Evolutionary conservation across 2,888 invertebrate species (phyloP), one percentile per base, ranked within the genome.

Genomic region (Elaeidobius kamerunicus): DNA sequence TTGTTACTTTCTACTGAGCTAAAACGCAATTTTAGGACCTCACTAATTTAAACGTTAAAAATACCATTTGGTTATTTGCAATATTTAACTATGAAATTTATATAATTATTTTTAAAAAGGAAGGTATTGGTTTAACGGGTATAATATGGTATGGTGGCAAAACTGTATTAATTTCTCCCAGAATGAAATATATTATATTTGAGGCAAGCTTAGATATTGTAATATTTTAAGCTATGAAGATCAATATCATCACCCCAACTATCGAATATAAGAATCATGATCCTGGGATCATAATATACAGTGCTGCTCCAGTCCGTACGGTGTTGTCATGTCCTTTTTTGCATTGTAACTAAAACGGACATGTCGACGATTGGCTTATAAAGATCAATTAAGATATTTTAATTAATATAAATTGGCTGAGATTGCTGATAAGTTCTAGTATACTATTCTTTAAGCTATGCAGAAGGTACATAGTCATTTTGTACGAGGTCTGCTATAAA

Each of bases 361-460:
- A 55, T 40, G 34, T 46, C 43, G 49, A 45, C 35, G 43, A 47
- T 11, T 34, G 43, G 28, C 41, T 50, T 50, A 46, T 41, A 42
- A 52, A 52, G 52, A 52, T 52, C 52, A 52, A 52, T 50, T 55
- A 55, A 55, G 55, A 55, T 55, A 45, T 44, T 55, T 55, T 46
- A 55, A 55, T 55, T 55, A 55, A 55, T 55, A 50, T 50, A 55
- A 50, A 55, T 55, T 50, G 50, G 45, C 45, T 20, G 19, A 45
- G 55, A 55, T 55, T 36, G 17, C 19, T 15, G 55, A 55, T 55
- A 55, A 54, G 34, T n/a, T n/a, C 12, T 18, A 23, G 19, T 47
- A n/a, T 17, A 36, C 32, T 49, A 54, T 54, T 54, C 49, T 49
- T 49, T 45, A 44, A 39, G 39, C 35, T 40, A 32, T 28, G 11